Percentiles rank a stretch among this genome's conserved stretches.
These are phyloP conservation scores for Dynastes tityus DNA, from an alignment of 2,888 invertebrate genomes.

Conservation along the genomic window DNA sequence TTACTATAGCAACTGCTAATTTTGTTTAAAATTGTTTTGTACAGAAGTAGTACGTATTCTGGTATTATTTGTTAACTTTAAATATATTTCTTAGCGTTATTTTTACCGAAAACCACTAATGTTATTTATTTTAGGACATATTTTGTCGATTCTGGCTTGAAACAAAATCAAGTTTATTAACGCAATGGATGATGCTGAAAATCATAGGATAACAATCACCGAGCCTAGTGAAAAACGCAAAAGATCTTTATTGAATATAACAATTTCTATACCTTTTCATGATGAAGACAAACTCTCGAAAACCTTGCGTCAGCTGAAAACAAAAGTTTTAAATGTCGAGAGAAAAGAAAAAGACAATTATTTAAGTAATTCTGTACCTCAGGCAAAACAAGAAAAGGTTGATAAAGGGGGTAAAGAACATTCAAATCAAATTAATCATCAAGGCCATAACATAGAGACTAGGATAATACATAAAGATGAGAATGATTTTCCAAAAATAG, in stretches of 20 bases:
- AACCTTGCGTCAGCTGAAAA: background rate
- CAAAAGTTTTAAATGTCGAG: background rate
- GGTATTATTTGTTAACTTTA: too few species aligned
- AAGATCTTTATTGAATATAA: slow-evolving; percentile 4
- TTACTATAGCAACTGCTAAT: too few species aligned
- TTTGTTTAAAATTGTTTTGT: too few species aligned
- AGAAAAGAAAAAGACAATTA: background rate
- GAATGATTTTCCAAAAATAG: background rate
- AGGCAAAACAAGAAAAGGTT: background rate
- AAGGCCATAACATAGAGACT: background rate
- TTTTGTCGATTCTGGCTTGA: too few species aligned
- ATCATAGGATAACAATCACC: too few species aligned
- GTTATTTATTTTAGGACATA: too few species aligned
- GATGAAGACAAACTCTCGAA: background rate
- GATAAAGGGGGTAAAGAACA: background rate
- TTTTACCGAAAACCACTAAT: too few species aligned
- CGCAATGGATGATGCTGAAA: too few species aligned
- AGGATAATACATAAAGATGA: background rate
- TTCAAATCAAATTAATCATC: background rate
- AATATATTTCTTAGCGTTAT: too few species aligned
- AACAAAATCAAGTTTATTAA: too few species aligned
- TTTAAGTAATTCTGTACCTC: background rate
- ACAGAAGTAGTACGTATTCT: too few species aligned
- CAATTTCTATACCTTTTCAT: background rate
- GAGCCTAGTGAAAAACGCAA: too few species aligned